Evolutionary conservation across 2,113 vertebrate genomes (phyloP).

Genomic region (Epinephelus cyanopodus): DNA sequence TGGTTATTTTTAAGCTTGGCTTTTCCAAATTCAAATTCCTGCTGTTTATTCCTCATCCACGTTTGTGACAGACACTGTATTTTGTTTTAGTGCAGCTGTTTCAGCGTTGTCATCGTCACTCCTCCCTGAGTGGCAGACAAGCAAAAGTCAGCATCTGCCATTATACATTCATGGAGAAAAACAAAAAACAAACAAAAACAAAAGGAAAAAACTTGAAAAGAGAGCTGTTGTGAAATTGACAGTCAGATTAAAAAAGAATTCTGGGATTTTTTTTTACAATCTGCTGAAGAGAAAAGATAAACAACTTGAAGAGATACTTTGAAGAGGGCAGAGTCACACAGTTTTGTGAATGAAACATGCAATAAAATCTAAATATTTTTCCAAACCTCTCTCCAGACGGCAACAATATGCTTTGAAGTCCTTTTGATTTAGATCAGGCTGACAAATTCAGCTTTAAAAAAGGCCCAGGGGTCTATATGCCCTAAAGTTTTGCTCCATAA

Average conservation of each 20-base stretch:
- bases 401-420: constrained; percentile 1
- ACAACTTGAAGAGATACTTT: neutral
- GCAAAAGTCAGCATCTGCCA: constrained; percentile 5
- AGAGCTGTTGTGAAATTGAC: neutral
- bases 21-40: neutral
- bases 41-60: neutral
- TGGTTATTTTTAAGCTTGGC: neutral
- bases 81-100: neutral
- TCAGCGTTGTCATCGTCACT: neutral
- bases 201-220: neutral
- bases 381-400: neutral
- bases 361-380: neutral
- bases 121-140: neutral
- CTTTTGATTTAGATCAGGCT: neutral
- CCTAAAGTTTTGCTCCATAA: neutral
- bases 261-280: neutral
- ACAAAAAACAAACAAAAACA: neutral
- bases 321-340: neutral
- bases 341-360: constrained; percentile 1
- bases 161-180: neutral
- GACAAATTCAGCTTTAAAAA: neutral
- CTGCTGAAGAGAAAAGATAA: neutral
- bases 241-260: neutral
- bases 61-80: neutral
- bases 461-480: neutral